Percentiles rank a stretch among this genome's conserved stretches.
Conservation (phyloP, 2,797 vertebrate genomes). For the Channa striata region DNA sequence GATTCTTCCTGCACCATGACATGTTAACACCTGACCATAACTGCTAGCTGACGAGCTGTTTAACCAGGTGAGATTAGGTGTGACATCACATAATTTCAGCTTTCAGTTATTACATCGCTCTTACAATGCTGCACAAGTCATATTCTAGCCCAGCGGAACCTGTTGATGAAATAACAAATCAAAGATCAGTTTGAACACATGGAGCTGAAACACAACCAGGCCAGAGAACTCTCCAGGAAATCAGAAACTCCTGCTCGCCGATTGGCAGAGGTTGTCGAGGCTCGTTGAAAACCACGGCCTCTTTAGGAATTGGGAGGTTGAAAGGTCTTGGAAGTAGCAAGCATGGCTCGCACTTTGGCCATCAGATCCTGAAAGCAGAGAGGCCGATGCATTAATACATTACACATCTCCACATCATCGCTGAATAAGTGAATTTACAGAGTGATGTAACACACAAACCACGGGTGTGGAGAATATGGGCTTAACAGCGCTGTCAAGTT, state of each 20-base stretch:
- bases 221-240: conserved; percentile 33
- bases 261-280: conserved; percentile 35
- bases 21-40: neutral
- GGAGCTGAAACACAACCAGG: conserved; percentile 16
- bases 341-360: conserved; percentile 99
- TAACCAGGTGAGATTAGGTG: conserved; percentile 19
- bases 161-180: conserved; percentile 13
- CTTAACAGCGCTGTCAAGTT: neutral
- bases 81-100: conserved; percentile 29
- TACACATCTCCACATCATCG: neutral
- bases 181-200: conserved; percentile 11
- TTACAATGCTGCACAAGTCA: conserved; percentile 11
- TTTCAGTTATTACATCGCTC: conserved; percentile 17
- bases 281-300: conserved; percentile 27
- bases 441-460: neutral
- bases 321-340: conserved; percentile 95
- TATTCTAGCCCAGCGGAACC: conserved; percentile 5
- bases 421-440: neutral
- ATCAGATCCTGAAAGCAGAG: conserved; percentile 91
- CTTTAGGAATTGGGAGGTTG: conserved; percentile 90
- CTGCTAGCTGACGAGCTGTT: conserved; percentile 14
- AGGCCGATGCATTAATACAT: neutral
- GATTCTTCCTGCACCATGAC: conserved; percentile 41
- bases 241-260: conserved; percentile 11
- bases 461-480: neutral